Evolutionary conservation across 1,140 invertebrate genomes (phyloP).

Genomic region (Tenebrio molitor): DNA sequence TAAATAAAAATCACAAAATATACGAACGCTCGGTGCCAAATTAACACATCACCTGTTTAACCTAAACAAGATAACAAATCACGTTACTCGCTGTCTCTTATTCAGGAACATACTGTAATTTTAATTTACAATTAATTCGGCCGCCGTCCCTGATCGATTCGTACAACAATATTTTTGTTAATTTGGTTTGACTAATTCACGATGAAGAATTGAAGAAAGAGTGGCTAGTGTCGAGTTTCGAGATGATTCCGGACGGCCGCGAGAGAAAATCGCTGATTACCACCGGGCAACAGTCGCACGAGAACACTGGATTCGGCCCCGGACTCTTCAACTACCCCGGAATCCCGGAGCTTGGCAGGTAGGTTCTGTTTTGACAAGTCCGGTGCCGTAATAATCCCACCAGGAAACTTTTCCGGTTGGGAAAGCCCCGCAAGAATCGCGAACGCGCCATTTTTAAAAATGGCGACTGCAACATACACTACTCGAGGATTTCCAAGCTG

Average conservation of each 20-base stretch:
- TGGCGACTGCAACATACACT: constrained; percentile 82
- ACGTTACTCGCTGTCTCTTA: constrained; percentile 35
- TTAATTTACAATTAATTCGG: constrained; percentile 7
- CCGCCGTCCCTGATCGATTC: background rate
- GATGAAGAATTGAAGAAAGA: background rate
- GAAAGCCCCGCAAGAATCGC: constrained; percentile 63
- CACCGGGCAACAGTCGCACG: background rate
- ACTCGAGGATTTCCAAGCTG: constrained; percentile 88
- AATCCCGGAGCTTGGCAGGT: constrained; percentile 69
- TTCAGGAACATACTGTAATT: background rate
- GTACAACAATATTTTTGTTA: no score
- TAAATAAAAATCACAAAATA: constrained; percentile 3
- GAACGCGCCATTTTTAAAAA: constrained; percentile 93
- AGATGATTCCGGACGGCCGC: background rate
- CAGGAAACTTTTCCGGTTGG: constrained; percentile 2
- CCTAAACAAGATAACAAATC: constrained; percentile 46
- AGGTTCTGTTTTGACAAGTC: background rate
- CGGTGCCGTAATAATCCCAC: no score
- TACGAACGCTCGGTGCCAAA: background rate
- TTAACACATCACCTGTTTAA: constrained; percentile 15
- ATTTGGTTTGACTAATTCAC: no score
- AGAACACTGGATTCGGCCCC: constrained; percentile 1
- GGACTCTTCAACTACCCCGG: constrained; percentile 49
- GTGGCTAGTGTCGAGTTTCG: background rate
- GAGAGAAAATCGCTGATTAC: constrained; percentile 13